These are phyloP conservation scores for Osmoderma eremita DNA, from an alignment of 2,888 invertebrate species.

Conservation along the genomic window DNA sequence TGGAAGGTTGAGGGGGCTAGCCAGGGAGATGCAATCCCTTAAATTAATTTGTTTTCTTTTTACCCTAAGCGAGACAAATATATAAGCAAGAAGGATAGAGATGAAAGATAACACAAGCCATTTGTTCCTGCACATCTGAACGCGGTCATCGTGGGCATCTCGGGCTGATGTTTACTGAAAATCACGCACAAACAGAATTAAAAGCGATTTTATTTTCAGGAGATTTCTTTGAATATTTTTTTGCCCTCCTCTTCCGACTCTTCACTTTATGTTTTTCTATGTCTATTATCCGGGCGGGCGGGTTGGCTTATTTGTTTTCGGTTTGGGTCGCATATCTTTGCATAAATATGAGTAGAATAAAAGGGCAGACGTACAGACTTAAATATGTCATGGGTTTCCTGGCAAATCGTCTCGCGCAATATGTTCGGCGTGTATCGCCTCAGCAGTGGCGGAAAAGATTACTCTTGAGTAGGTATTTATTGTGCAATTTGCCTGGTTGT, in stretches of 20 bases:
- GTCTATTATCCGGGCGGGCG: conserved; percentile 22
- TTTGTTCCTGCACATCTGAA: conserved; percentile 33
- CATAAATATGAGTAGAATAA: conserved; percentile 25
- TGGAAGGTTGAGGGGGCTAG: conserved; percentile 1
- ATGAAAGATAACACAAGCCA: conserved; percentile 28
- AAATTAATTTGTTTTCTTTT: conserved; percentile 43
- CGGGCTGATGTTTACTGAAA: conserved; percentile 26
- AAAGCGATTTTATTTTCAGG: conserved; percentile 10
- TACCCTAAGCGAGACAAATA: background rate
- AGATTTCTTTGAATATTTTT: background rate
- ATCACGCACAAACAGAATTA: conserved; percentile 27
- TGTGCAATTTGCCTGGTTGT: conserved; percentile 26
- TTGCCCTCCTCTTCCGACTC: background rate
- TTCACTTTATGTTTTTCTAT: background rate
- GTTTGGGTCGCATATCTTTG: conserved; percentile 30
- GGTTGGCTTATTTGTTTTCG: conserved; percentile 26
- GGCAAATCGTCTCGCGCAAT: conserved; percentile 17
- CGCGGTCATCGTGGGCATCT: conserved; percentile 18
- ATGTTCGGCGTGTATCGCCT: conserved; percentile 18
- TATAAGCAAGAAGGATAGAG: background rate
- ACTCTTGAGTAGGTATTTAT: conserved; percentile 34
- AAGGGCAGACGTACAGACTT: background rate
- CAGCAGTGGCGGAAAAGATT: conserved; percentile 18
- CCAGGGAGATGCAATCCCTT: conserved; percentile 30
- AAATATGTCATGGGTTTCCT: conserved; percentile 26